Conservation (phyloP, 2,113 vertebrate genomes). For the Colaptes auratus region DNA sequence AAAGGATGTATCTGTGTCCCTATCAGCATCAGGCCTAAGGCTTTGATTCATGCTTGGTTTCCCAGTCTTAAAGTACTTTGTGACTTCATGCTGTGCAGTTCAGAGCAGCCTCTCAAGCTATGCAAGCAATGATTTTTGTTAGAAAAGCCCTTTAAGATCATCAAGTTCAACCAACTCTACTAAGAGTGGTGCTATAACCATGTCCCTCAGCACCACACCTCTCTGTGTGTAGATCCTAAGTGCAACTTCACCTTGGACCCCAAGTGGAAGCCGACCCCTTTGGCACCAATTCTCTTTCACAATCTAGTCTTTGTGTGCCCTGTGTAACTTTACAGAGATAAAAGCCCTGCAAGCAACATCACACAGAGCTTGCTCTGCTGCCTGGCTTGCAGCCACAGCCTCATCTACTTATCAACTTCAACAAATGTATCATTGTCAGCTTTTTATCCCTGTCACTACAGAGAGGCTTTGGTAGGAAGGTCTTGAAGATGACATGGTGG, state of each 20-base stretch:
- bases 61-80: not conserved
- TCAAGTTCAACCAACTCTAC: too few species aligned
- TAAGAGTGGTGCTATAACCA: too few species aligned
- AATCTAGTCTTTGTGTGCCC: not conserved
- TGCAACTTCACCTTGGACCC: not conserved
- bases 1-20: not conserved
- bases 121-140: not conserved
- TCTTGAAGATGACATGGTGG: not conserved
- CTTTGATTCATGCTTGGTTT: not conserved
- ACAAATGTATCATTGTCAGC: not conserved
- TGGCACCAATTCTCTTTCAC: not conserved
- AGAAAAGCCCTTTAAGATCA: too few species aligned
- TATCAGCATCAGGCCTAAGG: not conserved
- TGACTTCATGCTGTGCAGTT: not conserved
- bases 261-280: not conserved
- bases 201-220: too few species aligned
- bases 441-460: not conserved
- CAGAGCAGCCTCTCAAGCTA: not conserved
- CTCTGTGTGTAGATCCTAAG: not conserved
- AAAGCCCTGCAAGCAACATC: not conserved
- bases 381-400: not conserved
- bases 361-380: not conserved
- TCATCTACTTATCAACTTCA: not conserved
- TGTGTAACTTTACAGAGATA: not conserved
- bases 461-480: not conserved